A percentile compares a stretch with the other conserved stretches of the same genome.
These are phyloP conservation scores for Epirrita christyi DNA, from an alignment of 2,888 invertebrate species.

Conservation along the genomic window DNA sequence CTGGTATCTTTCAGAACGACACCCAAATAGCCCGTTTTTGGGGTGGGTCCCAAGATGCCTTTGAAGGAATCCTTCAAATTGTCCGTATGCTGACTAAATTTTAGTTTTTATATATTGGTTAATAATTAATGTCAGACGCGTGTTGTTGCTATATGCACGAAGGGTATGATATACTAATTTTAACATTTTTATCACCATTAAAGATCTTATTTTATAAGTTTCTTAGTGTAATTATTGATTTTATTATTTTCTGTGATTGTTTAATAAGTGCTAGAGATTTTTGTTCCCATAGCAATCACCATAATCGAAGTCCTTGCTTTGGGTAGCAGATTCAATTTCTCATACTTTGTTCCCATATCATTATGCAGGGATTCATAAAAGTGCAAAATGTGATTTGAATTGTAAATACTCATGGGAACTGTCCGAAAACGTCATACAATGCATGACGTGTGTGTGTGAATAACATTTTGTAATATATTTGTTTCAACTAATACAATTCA, in stretches of 20 bases:
- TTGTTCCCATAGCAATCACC: not conserved
- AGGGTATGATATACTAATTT: conserved; percentile 39
- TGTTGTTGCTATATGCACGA: conserved; percentile 42
- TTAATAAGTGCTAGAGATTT: not conserved
- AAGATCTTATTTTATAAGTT: not conserved
- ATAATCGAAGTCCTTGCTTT: conserved; percentile 15
- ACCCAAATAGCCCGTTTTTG: too few species aligned
- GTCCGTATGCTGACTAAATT: too few species aligned
- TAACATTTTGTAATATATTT: conserved; percentile 53
- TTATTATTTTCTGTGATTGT: not conserved
- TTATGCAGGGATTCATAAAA: conserved; percentile 24
- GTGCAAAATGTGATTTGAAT: conserved; percentile 1
- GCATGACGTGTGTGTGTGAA: too few species aligned
- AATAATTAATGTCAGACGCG: conserved; percentile 26
- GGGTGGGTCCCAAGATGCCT: too few species aligned
- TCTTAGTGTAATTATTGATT: not conserved
- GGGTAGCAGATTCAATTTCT: conserved; percentile 18
- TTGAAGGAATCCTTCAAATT: too few species aligned
- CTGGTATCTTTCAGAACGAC: too few species aligned
- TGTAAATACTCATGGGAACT: conserved; percentile 42
- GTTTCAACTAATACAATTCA: conserved; percentile 62
- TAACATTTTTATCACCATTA: conserved; percentile 21
- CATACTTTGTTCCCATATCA: conserved; percentile 23
- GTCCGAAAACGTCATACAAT: conserved; percentile 27
- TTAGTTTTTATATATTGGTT: not conserved